These are phyloP conservation scores for Phrynocephalus versicolor DNA, from an alignment of 2,113 vertebrate species.

Conservation along the genomic window DNA sequence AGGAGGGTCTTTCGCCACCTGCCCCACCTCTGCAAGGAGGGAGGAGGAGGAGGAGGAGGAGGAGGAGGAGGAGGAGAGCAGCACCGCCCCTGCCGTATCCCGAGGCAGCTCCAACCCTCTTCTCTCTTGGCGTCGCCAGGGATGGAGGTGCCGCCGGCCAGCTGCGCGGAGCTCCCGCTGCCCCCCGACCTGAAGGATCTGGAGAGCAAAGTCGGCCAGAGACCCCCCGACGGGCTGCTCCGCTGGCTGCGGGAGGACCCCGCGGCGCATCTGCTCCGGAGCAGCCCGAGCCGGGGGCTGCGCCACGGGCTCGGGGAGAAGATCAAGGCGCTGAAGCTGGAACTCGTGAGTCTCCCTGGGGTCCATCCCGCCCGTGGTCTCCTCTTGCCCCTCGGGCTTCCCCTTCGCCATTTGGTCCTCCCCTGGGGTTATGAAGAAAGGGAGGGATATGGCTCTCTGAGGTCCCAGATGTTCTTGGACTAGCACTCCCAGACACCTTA, in stretches of 20 bases:
- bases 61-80: neutral
- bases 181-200: constrained; percentile 87
- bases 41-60: no score
- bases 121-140: neutral
- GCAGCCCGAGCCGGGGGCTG: constrained; percentile 51
- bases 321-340: constrained; percentile 84
- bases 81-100: neutral
- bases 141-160: neutral
- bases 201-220: constrained; percentile 88
- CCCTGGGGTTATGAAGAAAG: no score
- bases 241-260: constrained; percentile 83
- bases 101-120: neutral
- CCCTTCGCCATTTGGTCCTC: neutral
- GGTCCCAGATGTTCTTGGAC: no score
- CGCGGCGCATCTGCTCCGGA: constrained; percentile 37
- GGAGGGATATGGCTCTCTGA: no score
- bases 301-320: constrained; percentile 84
- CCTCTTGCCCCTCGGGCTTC: neutral
- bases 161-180: constrained; percentile 5
- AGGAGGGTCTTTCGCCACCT: no score
- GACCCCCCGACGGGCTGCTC: constrained; percentile 88
- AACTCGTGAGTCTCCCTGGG: constrained; percentile 85
- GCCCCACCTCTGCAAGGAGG: no score
- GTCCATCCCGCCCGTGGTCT: neutral
- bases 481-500: no score